Evolutionary conservation across 2,797 vertebrate genomes (phyloP), one percentile per base, ranked within the genome.

Genomic region (Cossypha polioptera): DNA sequence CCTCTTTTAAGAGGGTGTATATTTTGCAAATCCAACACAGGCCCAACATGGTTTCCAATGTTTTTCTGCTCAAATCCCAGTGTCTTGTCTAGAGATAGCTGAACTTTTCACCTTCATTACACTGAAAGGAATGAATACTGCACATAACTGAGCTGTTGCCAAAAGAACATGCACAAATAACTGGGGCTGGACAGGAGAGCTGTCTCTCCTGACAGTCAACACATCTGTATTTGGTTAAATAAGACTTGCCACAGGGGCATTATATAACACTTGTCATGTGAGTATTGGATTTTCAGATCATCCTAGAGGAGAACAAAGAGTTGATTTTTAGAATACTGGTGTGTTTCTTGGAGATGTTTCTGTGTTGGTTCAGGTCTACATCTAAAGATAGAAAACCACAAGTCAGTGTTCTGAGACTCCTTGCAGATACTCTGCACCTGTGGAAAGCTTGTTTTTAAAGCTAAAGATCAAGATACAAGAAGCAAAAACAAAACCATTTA

Each of bases 141-240:
- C 76, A 84, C 90, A 95, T 95, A 92, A 94, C 75, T 90, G 95
- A 95, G 86, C 89, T 54, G 68, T 63, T 88, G 93, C 94, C 92
- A 97, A 94, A 87, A 95, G 85, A 95, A 94, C 89, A 97, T 90
- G 91, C 83, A 93, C 57, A 88, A 92, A 65, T 91, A 82, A 67
- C 59, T 82, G 66, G 43, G 57, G 67, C 92, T 94, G 93, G 91
- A 81, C 67, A 93, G 88, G 50, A 73, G 90, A 81, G 66, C 91
- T 94, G 79, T 86, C 84, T 90, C 87, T 87, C 69, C 87, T 75
- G 82, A 94, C 65, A 84, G 86, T 94, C 86, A 92, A 26, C 84
- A 88, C 95, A 95, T 96, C 93, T 96, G 96, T 33, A 74, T 89
- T 71, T 92, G 62, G 85, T 96, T 97, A 96, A 96, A 82, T 51